These are phyloP conservation scores for Leucoptera coffeella DNA, from an alignment of 2,888 invertebrate species.

Conservation along the genomic window DNA sequence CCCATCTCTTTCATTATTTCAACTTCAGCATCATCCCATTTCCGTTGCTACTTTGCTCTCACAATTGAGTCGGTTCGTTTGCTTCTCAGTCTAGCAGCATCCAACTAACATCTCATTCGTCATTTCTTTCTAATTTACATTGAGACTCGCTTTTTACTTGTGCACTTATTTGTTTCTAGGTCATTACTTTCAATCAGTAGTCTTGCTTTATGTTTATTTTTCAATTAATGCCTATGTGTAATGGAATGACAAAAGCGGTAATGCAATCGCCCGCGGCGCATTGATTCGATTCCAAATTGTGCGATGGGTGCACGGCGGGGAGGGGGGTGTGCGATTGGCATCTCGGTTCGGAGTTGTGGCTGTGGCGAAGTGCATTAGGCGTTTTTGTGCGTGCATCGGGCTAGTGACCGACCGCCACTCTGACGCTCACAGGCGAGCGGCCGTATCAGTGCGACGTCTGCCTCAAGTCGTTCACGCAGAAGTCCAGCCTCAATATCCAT, in stretches of 20 bases:
- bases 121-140: slow-evolving; percentile 23
- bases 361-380: slow-evolving; percentile 52
- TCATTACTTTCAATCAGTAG: too few species aligned
- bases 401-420: slow-evolving; percentile 6
- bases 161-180: too few species aligned
- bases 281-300: slow-evolving; percentile 17
- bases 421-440: slow-evolving; percentile 56
- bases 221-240: too few species aligned
- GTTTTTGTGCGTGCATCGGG: slow-evolving; percentile 45
- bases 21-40: slow-evolving; percentile 43
- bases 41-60: slow-evolving; percentile 45
- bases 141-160: too few species aligned
- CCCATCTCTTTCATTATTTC: slow-evolving; percentile 1
- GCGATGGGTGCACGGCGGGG: slow-evolving; percentile 13
- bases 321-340: slow-evolving; percentile 17
- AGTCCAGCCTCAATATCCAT: slow-evolving; percentile 76
- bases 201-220: too few species aligned
- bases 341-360: slow-evolving; percentile 10
- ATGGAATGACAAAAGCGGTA: slow-evolving; percentile 51
- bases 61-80: slow-evolving; percentile 22
- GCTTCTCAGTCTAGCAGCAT: slow-evolving; percentile 34
- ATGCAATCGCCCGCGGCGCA: slow-evolving; percentile 50
- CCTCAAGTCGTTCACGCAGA: slow-evolving; percentile 74
- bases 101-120: slow-evolving; percentile 33
- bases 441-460: slow-evolving; percentile 67